These are phyloP conservation scores for Macrochelys suwanniensis DNA, from an alignment of 2,797 vertebrate genomes.

Conservation along the genomic window DNA sequence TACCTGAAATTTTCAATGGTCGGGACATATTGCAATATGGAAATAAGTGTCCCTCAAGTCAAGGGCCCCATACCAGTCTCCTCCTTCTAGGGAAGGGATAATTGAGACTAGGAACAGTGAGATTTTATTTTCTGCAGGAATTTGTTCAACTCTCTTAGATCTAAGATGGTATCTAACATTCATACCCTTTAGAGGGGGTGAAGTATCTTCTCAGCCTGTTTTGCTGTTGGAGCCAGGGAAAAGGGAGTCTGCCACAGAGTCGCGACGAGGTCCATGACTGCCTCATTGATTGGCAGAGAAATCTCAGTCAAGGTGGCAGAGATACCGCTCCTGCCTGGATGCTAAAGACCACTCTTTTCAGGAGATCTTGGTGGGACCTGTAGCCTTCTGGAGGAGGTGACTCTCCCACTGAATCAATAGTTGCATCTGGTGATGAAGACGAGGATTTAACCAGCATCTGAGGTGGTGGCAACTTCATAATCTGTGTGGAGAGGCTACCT, in stretches of 20 bases:
- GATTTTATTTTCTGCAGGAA: too few species aligned
- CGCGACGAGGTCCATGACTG: not conserved
- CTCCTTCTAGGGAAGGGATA: too few species aligned
- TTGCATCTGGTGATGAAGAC: not conserved
- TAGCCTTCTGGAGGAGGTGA: not conserved
- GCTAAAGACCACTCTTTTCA: not conserved
- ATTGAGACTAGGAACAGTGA: too few species aligned
- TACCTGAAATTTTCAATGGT: too few species aligned
- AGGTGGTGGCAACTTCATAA: not conserved
- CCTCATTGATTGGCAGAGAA: not conserved
- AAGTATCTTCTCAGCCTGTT: not conserved
- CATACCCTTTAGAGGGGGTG: not conserved
- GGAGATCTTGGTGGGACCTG: not conserved
- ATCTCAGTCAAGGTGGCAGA: not conserved
- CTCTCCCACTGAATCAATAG: slow-evolving; percentile 4
- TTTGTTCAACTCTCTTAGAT: too few species aligned
- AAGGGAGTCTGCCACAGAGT: too few species aligned
- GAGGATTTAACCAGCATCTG: not conserved
- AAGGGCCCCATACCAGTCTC: too few species aligned
- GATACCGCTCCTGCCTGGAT: not conserved
- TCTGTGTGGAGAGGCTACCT: not conserved
- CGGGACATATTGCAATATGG: too few species aligned
- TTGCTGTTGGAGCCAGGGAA: not conserved
- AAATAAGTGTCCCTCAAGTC: too few species aligned
- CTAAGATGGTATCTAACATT: not conserved